Conservation (phyloP, 2,113 vertebrate species). For the Hucho hucho region DNA sequence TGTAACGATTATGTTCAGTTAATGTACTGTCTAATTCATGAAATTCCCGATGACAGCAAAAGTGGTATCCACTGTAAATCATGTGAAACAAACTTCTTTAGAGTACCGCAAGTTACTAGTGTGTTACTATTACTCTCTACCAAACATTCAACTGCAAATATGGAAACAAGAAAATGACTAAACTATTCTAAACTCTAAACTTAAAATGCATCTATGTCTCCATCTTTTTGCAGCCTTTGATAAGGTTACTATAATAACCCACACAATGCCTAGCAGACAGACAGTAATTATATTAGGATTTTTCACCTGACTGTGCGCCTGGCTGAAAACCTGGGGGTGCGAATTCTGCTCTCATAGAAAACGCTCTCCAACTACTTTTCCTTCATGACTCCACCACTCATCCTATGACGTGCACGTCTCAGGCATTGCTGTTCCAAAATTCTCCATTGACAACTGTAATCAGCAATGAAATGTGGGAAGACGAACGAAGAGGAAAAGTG, state of each 20-base stretch:
- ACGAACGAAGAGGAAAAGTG: too few species aligned
- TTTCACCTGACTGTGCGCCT: constrained; percentile 43
- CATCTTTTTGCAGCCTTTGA: constrained; percentile 48
- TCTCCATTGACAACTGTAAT: not conserved
- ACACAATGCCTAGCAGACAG: constrained; percentile 28
- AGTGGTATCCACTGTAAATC: not conserved
- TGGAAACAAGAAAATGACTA: too few species aligned
- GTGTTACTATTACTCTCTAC: not conserved
- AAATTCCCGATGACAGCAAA: constrained; percentile 34
- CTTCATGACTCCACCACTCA: constrained; percentile 5
- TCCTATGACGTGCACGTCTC: too few species aligned
- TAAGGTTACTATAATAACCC: constrained; percentile 59
- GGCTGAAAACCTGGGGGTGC: constrained; percentile 42
- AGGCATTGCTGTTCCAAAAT: too few species aligned
- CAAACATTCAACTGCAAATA: not conserved
- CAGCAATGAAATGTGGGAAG: not conserved
- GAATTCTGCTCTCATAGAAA: constrained; percentile 39
- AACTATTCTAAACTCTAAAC: not conserved
- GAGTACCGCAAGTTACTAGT: not conserved
- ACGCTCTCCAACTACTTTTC: constrained; percentile 29
- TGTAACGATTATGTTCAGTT: constrained; percentile 29
- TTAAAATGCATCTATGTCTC: constrained; percentile 33
- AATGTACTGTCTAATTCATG: constrained; percentile 44
- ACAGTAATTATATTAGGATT: constrained; percentile 49
- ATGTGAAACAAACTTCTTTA: not conserved